phyloP scores from a whole-genome alignment of 2,113 vertebrate species.

The Hystrix brachyura region DNA sequence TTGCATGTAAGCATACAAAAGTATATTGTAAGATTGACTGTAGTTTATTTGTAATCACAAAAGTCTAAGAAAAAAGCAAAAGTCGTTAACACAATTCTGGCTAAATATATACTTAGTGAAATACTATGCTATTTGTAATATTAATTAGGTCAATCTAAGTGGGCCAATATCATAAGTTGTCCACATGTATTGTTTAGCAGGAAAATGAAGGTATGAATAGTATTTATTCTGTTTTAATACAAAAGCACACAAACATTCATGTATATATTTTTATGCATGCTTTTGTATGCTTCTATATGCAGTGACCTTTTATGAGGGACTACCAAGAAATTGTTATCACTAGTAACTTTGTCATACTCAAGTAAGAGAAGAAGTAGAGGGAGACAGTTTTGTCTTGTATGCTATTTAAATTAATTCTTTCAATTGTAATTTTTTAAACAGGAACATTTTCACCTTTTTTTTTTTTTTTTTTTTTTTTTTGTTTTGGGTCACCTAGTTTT shows the following conservation, averaged over 20 bases:
- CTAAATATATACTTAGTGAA: not conserved
- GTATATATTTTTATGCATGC: not conserved
- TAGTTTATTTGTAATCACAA: not conserved
- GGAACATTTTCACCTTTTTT: constrained; percentile 26
- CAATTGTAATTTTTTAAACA: not conserved
- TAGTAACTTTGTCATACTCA: not conserved
- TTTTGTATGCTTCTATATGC: not conserved
- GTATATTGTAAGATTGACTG: not conserved
- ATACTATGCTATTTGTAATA: not conserved
- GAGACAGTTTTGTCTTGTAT: not conserved
- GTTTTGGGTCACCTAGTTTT: no score
- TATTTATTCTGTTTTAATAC: not conserved
- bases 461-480: no score
- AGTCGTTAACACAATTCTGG: not conserved
- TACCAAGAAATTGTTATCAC: not conserved
- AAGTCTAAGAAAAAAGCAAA: constrained; percentile 23
- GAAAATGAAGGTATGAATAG: not conserved
- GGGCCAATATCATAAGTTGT: not conserved
- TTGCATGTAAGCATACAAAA: not conserved
- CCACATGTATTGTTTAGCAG: not conserved
- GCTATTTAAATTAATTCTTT: constrained; percentile 7
- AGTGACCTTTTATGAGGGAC: not conserved
- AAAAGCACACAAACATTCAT: not conserved
- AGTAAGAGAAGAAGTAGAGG: not conserved
- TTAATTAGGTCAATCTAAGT: not conserved